Evolutionary conservation across 1,140 invertebrate species (phyloP), one percentile per base, ranked within the genome.

Genomic region (Hermetia illucens): DNA sequence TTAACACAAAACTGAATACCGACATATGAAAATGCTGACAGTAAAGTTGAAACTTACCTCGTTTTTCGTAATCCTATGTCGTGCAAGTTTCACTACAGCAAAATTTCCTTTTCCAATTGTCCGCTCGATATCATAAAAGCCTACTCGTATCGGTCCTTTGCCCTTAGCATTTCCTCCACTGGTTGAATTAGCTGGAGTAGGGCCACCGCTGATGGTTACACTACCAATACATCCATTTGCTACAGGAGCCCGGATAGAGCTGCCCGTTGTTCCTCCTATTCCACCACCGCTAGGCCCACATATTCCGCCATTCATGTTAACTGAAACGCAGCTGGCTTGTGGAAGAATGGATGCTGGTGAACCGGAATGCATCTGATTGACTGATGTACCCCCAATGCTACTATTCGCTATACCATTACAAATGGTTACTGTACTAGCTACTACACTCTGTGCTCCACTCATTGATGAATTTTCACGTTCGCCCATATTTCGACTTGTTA

Each of bases 71-170:
- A 98, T 87, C 61, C 89, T 77, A 72, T 98, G 94, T 63, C 84
- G 82, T 50, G 91, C 94, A 65, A 95, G 74, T 72, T 97, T 98
- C 45, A 98, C 94, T 53, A 97, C 87, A 41, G 94, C 92, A 72
- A 97, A 98, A 72, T 98, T 98, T 41, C 94, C 94, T 68, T 96
- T 97, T 50, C 94, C 88, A 54, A 98, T 96, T 41, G 91, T 97
- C 55, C 82, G 77, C 58, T 92, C 88, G 53, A 97, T 80, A 64
- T 95, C 88, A 63, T 97, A 97, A 72, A 93, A 93, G 51, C 93
- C 93, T 51, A 97, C 87, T 51, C 88, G 75, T 53, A 93, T 85
- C 39, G 86, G 73, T 22, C 56, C 57, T 45, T 60, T 61, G 0
- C 46, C 42, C 34, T 58, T 59, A 4, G 55, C 16, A 12, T 5